A percentile compares a stretch with the other conserved stretches of the same genome.
These are phyloP conservation scores for Drosophila pallidifrons DNA, from an alignment of 1,140 invertebrate genomes.

Conservation along the genomic window DNA sequence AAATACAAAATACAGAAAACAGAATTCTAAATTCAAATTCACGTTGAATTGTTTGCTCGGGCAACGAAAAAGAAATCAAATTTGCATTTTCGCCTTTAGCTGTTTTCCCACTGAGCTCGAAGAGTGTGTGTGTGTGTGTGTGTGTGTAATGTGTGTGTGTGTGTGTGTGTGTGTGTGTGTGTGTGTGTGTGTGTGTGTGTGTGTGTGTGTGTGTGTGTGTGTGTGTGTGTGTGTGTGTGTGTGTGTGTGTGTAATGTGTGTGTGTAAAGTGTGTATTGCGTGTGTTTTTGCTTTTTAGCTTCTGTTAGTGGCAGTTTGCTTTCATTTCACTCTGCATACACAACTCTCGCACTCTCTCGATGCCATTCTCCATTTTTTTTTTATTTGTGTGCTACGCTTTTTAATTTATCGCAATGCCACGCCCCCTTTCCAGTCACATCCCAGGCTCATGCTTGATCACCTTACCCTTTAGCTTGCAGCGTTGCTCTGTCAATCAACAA, in stretches of 20 bases:
- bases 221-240: conserved; percentile 1
- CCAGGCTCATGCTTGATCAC: background rate
- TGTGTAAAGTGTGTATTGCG: conserved; percentile 12
- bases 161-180: conserved; percentile 29
- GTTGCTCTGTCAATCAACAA: conserved; percentile 38
- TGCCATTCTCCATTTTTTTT: background rate
- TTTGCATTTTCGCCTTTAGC: conserved; percentile 47
- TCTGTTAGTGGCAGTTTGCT: conserved; percentile 41
- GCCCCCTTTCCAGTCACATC: conserved; percentile 1
- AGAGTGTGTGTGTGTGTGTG: background rate
- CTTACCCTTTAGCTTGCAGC: conserved; percentile 7
- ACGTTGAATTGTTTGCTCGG: conserved; percentile 19
- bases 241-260: background rate
- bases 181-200: background rate
- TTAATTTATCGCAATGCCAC: conserved; percentile 43
- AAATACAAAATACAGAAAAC: background rate
- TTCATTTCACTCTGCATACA: conserved; percentile 42
- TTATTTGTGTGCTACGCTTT: conserved; percentile 26
- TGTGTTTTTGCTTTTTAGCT: conserved; percentile 42
- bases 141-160: background rate
- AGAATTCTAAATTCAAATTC: conserved; percentile 33
- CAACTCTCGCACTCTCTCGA: background rate
- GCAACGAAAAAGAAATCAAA: conserved; percentile 24
- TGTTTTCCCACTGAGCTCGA: conserved; percentile 17
- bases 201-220: conserved; percentile 27